Conservation (phyloP, 2,113 vertebrate species). For the Aptenodytes forsteri region DNA sequence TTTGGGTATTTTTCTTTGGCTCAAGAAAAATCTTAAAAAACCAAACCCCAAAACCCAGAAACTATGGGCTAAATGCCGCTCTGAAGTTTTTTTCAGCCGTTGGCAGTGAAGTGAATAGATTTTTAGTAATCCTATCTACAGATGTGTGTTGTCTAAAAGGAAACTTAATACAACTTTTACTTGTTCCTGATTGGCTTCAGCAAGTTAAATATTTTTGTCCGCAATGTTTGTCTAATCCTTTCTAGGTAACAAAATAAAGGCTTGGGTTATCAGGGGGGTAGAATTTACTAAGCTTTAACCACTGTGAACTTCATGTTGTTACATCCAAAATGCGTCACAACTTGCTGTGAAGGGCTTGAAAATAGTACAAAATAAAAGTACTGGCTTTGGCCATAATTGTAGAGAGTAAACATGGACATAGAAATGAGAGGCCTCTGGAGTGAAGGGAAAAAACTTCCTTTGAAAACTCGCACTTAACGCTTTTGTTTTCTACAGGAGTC, state of each 20-base stretch:
- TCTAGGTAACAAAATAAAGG: background rate
- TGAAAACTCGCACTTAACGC: background rate
- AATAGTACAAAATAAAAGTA: background rate
- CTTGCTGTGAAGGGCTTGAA: background rate
- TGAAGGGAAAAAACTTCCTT: background rate
- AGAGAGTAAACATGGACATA: background rate
- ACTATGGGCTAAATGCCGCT: background rate
- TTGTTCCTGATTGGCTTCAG: background rate
- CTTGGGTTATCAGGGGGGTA: background rate
- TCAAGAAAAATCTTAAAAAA: background rate
- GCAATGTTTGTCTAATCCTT: background rate
- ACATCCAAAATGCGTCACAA: background rate
- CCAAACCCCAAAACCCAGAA: background rate
- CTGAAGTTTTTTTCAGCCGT: background rate
- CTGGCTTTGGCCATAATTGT: background rate
- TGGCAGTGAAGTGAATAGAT: background rate
- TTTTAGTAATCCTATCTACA: background rate
- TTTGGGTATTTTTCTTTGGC: background rate
- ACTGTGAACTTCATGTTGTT: background rate
- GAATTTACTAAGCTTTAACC: background rate
- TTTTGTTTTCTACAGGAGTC: background rate
- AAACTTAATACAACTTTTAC: background rate
- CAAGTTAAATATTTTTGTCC: background rate
- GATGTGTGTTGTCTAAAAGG: background rate
- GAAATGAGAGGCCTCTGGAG: background rate